Conservation (phyloP, 2,113 vertebrate species). For the Gnathonemus echidnorhynchus region DNA sequence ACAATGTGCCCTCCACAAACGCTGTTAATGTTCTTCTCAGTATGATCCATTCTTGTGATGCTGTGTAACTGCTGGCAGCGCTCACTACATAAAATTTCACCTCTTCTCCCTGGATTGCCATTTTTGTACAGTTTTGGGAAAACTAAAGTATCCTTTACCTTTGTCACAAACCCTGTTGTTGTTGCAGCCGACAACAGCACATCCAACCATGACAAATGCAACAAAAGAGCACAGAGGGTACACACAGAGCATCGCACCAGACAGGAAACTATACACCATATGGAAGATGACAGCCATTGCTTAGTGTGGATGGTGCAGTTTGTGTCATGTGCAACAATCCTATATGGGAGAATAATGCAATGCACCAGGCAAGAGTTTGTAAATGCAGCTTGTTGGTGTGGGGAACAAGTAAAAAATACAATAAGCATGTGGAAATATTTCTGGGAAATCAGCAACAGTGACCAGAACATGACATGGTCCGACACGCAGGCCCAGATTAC, state of each 20-base stretch:
- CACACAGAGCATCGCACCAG: background rate
- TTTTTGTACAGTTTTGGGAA: background rate
- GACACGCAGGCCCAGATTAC: background rate
- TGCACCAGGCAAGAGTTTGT: background rate
- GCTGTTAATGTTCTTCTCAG: background rate
- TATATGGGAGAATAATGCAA: background rate
- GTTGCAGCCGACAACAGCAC: background rate
- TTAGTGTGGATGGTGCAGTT: background rate
- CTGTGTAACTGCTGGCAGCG: background rate
- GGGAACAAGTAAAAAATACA: background rate
- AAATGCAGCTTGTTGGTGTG: background rate
- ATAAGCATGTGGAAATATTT: background rate
- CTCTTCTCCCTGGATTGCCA: background rate
- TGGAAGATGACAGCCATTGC: background rate
- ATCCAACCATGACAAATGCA: background rate
- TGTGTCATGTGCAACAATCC: background rate
- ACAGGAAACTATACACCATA: background rate
- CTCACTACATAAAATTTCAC: background rate
- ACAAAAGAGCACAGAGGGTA: background rate
- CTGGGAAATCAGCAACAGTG: background rate
- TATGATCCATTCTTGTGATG: background rate
- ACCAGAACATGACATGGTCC: background rate
- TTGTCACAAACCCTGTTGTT: background rate
- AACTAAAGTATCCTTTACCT: background rate
- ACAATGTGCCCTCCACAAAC: background rate